Base-by-base conservation (phyloP, 92 coral and sea anemone species). In the Actinernus sp. region DNA sequence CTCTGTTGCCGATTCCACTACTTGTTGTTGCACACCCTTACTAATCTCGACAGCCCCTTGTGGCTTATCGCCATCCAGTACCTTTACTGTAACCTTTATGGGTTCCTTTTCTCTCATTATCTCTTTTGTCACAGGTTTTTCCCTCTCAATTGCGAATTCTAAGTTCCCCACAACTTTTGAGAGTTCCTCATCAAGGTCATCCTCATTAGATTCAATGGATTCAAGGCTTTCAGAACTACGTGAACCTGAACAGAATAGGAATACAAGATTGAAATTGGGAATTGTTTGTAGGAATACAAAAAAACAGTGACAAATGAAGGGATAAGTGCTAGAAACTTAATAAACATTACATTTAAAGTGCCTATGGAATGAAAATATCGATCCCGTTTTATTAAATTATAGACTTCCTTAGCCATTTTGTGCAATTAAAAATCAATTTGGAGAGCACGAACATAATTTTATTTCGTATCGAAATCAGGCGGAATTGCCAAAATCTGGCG, bases 211-310 rank as follows among this genome's bases (percentile, higher is more conserved):
- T 9, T 74, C 92, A 32, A 71, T 61, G 0, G 93, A 87, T 54
- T 85, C 93, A 38, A 90, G 74, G 41, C 96, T 90, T 17, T 88
- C 94, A n/a, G 92, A 85, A 55, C 96, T 90, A 50, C 84, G 96
- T 12, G 96, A 85, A 24, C 96, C 96, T 90, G 61, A 17, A 8
- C 19, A 27, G 17, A 37, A 17, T 28, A 68, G 44, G 21, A 18
- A 23, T 20, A 30, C 14, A 29, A 40, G 13, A 31, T 16, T 4
- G n/a, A n/a, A n/a, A n/a, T n/a, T n/a, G n/a, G n/a, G n/a, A n/a
- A n/a, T n/a, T n/a, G n/a, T n/a, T n/a, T n/a, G n/a, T n/a, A n/a
- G n/a, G n/a, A n/a, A n/a, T n/a, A n/a, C n/a, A n/a, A n/a, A n/a
- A n/a, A n/a, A n/a, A n/a, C n/a, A n/a, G n/a, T n/a, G n/a, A n/a